Percentiles rank a stretch among this genome's conserved stretches.
Evolutionary conservation across 2,888 invertebrate genomes (phyloP).

Genomic region (Stomorhina lunata): DNA sequence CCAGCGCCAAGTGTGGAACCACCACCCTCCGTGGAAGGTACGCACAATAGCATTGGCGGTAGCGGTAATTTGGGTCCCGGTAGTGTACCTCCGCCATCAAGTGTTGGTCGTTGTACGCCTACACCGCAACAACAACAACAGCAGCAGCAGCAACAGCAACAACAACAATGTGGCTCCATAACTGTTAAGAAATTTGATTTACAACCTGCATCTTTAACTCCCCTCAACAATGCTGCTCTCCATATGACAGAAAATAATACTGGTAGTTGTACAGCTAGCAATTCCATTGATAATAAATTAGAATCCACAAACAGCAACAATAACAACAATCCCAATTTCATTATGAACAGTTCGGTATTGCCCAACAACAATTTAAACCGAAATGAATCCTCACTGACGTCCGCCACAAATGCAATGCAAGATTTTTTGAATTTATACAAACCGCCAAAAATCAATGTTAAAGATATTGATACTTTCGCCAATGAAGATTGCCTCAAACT

Average conservation of each 20-base stretch:
- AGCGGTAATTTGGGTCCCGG: slow-evolving; percentile 67
- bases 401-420: slow-evolving; percentile 72
- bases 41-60: slow-evolving; percentile 65
- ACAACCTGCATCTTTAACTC: slow-evolving; percentile 67
- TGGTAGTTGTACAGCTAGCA: slow-evolving; percentile 4
- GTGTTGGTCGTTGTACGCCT: slow-evolving; percentile 72
- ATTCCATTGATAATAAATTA: slow-evolving; percentile 50
- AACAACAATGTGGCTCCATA: slow-evolving; percentile 74
- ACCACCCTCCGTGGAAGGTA: slow-evolving; percentile 75
- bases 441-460: slow-evolving; percentile 88
- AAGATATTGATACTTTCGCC: slow-evolving; percentile 89
- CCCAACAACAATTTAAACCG: slow-evolving; percentile 53
- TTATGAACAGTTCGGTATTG: slow-evolving; percentile 50
- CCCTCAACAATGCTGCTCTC: slow-evolving; percentile 41
- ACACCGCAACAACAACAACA: slow-evolving; percentile 67
- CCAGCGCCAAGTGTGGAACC: slow-evolving; percentile 78
- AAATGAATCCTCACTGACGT: slow-evolving; percentile 51
- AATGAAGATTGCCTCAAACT: slow-evolving; percentile 90
- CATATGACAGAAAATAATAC: slow-evolving; percentile 51
- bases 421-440: slow-evolving; percentile 81
- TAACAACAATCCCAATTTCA: slow-evolving; percentile 6
- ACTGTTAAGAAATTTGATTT: slow-evolving; percentile 76
- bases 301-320: slow-evolving; percentile 26
- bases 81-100: slow-evolving; percentile 74
- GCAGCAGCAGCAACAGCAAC: slow-evolving; percentile 53